These are phyloP conservation scores for Rugalucina vietnamica DNA, from an alignment of 2,888 invertebrate species.

Conservation along the genomic window DNA sequence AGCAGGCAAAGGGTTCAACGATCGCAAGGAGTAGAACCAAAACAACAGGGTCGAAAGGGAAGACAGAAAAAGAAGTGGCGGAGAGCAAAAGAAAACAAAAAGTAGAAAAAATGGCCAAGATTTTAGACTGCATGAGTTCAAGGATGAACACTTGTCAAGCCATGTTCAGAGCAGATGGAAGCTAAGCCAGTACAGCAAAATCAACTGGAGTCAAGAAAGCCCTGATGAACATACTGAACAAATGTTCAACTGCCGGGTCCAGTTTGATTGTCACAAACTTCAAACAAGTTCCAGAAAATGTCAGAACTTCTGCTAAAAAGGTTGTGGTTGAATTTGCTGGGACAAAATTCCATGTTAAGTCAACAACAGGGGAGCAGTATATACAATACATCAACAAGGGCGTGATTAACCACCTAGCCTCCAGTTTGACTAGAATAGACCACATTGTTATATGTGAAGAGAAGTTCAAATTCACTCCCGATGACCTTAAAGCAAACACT, in stretches of 20 bases:
- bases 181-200: neutral
- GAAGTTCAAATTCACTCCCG: conserved; percentile 38
- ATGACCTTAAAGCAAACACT: conserved; percentile 37
- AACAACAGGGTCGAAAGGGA: too few species aligned
- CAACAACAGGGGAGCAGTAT: conserved; percentile 41
- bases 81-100: too few species aligned
- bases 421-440: conserved; percentile 2
- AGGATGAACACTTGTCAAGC: neutral
- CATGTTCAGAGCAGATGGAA: neutral
- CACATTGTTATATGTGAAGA: conserved; percentile 38
- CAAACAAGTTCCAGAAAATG: too few species aligned
- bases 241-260: too few species aligned
- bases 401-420: neutral
- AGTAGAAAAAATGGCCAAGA: too few species aligned
- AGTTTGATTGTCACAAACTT: too few species aligned
- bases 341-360: conserved; percentile 37
- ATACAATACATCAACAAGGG: conserved; percentile 24
- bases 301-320: too few species aligned
- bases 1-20: neutral
- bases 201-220: too few species aligned
- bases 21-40: neutral
- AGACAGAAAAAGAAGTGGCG: too few species aligned
- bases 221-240: too few species aligned
- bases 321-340: conserved; percentile 40
- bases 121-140: too few species aligned